Evolutionary conservation across 2,113 vertebrate species (phyloP).

Genomic region (Sula dactylatra): DNA sequence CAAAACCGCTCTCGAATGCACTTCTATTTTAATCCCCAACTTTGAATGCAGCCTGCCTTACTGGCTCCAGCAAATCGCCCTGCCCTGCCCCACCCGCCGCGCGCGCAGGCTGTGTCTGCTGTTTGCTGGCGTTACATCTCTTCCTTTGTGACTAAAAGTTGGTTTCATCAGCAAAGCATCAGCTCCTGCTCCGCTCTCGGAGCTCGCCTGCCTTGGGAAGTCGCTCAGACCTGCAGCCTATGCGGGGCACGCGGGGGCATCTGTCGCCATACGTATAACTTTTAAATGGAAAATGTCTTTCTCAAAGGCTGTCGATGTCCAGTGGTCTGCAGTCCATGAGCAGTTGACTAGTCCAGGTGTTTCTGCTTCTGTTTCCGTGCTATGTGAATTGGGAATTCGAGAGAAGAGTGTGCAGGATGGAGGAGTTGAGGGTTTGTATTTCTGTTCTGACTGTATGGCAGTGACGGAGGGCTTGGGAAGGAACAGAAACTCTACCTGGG

Average conservation of each 20-base stretch:
- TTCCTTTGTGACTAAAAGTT: background rate
- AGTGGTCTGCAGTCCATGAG: slow-evolving; percentile 58
- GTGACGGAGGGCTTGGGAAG: slow-evolving; percentile 37
- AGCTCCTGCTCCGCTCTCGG: background rate
- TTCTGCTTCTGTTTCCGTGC: slow-evolving; percentile 63
- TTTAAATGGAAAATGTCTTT: slow-evolving; percentile 69
- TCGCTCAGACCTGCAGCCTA: background rate
- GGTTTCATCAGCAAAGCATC: background rate
- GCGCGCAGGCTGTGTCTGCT: slow-evolving; percentile 8
- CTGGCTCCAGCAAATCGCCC: slow-evolving; percentile 19
- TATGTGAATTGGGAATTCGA: slow-evolving; percentile 59
- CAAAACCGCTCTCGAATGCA: background rate
- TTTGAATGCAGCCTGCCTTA: slow-evolving; percentile 53
- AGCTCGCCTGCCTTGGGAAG: background rate
- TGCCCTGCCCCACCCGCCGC: slow-evolving; percentile 21
- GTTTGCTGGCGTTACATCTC: background rate
- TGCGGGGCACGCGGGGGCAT: background rate
- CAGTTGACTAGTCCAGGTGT: slow-evolving; percentile 66
- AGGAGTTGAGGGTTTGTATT: slow-evolving; percentile 62
- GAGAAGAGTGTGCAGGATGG: slow-evolving; percentile 66
- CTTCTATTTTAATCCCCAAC: slow-evolving; percentile 43
- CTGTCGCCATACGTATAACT: slow-evolving; percentile 5
- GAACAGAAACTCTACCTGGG: background rate
- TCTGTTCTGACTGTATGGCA: slow-evolving; percentile 14
- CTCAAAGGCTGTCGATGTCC: slow-evolving; percentile 71